phyloP scores from a whole-genome alignment of 2,113 vertebrate genomes.

The Platanista minor region DNA sequence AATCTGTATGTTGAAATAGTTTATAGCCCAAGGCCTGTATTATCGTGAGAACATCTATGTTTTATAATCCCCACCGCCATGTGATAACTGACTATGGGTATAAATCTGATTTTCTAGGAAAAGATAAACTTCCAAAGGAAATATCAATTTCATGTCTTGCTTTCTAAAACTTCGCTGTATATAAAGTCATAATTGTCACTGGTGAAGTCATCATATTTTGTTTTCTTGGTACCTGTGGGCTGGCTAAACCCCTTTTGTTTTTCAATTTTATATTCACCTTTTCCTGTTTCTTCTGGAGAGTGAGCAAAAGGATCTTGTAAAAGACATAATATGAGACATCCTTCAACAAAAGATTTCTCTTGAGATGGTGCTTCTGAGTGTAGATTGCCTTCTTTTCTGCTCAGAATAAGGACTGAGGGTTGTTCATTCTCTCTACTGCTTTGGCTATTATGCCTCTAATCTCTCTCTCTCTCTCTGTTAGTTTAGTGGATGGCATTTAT shows the following conservation, averaged over 20 bases:
- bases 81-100: background rate
- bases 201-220: slow-evolving; percentile 15
- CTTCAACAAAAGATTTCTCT: slow-evolving; percentile 63
- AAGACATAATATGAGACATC: slow-evolving; percentile 49
- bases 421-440: slow-evolving; percentile 51
- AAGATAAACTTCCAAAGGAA: slow-evolving; percentile 32
- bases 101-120: slow-evolving; percentile 35
- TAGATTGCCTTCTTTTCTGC: slow-evolving; percentile 46
- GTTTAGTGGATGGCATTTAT: slow-evolving; percentile 56
- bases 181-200: slow-evolving; percentile 42
- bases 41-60: background rate
- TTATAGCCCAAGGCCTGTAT: background rate
- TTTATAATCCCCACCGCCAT: background rate
- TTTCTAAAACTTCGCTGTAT: slow-evolving; percentile 1
- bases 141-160: slow-evolving; percentile 6
- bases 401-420: slow-evolving; percentile 31
- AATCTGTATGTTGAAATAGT: background rate
- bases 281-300: slow-evolving; percentile 36
- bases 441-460: slow-evolving; percentile 45
- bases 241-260: background rate
- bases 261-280: slow-evolving; percentile 47
- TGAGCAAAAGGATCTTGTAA: slow-evolving; percentile 64
- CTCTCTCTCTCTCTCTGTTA: background rate
- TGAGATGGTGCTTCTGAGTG: slow-evolving; percentile 52
- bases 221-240: slow-evolving; percentile 26